A percentile compares a stretch with the other conserved stretches of the same genome.
phyloP scores from a whole-genome alignment of 2,888 invertebrate species.

The Itoplectis maculator region DNA sequence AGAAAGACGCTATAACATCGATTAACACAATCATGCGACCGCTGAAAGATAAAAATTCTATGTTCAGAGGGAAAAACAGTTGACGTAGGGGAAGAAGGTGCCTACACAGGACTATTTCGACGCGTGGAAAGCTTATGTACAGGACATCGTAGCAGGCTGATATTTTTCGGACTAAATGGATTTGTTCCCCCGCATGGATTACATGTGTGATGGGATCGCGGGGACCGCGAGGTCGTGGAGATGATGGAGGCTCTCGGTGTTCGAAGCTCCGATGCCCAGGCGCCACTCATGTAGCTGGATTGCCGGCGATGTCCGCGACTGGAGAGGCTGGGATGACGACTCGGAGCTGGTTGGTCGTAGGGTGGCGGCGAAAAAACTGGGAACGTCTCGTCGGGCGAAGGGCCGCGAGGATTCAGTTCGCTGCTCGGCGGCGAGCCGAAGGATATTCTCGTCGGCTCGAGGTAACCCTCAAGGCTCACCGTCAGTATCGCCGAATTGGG shows the following conservation, averaged over 20 bases:
- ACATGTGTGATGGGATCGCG: conserved; percentile 96
- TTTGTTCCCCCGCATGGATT: conserved; percentile 82
- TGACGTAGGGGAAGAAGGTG: conserved; percentile 5
- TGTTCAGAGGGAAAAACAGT: neutral
- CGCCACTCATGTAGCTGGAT: conserved; percentile 85
- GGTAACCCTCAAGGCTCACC: conserved; percentile 93
- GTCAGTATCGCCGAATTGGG: conserved; percentile 95
- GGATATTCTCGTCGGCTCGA: conserved; percentile 93
- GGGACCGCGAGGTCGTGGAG: conserved; percentile 91
- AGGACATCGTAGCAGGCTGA: conserved; percentile 74
- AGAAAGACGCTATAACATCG: conserved; percentile 9
- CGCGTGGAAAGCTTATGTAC: conserved; percentile 79
- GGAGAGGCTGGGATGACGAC: conserved; percentile 74
- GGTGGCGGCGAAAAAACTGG: conserved; percentile 95
- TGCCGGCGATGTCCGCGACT: conserved; percentile 81
- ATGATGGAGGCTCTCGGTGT: conserved; percentile 91
- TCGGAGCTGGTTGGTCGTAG: conserved; percentile 84
- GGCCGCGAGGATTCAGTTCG: conserved; percentile 88
- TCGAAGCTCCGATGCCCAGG: conserved; percentile 86
- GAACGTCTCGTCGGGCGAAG: conserved; percentile 92
- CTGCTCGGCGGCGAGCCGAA: conserved; percentile 92
- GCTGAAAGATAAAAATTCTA: neutral
- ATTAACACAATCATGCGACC: conserved; percentile 14
- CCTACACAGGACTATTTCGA: conserved; percentile 12
- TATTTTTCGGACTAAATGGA: conserved; percentile 11